Conservation (phyloP, 2,113 vertebrate species). For the Brachypteracias leptosomus region DNA sequence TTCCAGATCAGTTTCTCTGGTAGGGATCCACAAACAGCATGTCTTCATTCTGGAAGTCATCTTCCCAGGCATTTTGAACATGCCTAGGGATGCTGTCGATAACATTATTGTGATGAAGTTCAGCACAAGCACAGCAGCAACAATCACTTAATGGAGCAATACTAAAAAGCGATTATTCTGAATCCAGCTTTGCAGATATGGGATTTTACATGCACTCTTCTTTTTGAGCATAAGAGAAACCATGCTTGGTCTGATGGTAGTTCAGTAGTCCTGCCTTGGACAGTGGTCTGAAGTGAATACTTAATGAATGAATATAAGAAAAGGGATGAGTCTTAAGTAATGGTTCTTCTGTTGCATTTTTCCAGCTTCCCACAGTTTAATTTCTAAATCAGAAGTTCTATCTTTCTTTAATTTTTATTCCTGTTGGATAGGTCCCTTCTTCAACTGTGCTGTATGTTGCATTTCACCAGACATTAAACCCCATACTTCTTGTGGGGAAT, state of each 20-base stretch:
- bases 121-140: neutral
- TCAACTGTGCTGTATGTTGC: neutral
- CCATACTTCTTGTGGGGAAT: neutral
- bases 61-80: neutral
- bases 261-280: no score
- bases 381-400: neutral
- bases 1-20: neutral
- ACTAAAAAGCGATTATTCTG: neutral
- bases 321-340: neutral
- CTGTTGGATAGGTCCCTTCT: neutral
- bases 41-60: neutral
- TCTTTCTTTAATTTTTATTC: neutral
- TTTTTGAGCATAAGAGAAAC: neutral
- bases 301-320: neutral
- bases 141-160: neutral
- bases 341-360: neutral
- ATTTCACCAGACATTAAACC: neutral
- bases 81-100: neutral
- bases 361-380: neutral
- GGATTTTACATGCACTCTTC: neutral
- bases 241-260: neutral
- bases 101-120: neutral
- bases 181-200: neutral
- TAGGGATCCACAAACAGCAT: neutral
- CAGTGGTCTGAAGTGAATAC: neutral